phyloP scores from a whole-genome alignment of 2,797 vertebrate species.

The Perodicticus potto region DNA sequence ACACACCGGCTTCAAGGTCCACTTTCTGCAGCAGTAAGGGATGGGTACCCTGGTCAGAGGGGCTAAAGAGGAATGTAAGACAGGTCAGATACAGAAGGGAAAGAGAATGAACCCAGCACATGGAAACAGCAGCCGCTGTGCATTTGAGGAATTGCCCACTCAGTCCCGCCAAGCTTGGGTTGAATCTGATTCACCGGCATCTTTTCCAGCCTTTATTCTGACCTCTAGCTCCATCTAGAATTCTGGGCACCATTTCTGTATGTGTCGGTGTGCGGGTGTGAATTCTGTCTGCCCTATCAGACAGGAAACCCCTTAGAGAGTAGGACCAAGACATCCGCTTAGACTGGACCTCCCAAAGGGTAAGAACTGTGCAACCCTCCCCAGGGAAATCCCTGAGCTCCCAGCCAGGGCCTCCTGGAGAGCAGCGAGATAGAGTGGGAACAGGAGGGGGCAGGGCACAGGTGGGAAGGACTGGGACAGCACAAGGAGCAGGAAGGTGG shows the following conservation, averaged over 20 bases:
- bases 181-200: background rate
- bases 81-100: background rate
- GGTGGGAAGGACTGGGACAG: background rate
- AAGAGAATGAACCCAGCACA: background rate
- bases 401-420: background rate
- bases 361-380: background rate
- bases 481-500: accelerated
- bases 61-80: background rate
- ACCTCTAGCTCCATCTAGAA: background rate
- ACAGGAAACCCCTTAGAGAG: background rate
- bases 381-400: background rate
- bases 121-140: background rate
- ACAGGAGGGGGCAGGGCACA: background rate
- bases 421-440: too few species aligned
- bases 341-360: background rate
- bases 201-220: background rate
- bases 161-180: accelerated
- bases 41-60: background rate
- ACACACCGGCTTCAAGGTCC: background rate
- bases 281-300: background rate
- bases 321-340: background rate
- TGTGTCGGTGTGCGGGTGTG: too few species aligned
- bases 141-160: background rate
- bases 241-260: background rate
- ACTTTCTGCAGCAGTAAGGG: background rate